These are phyloP conservation scores for Pelochelys cantorii DNA, from an alignment of 2,797 vertebrate genomes.

Conservation along the genomic window DNA sequence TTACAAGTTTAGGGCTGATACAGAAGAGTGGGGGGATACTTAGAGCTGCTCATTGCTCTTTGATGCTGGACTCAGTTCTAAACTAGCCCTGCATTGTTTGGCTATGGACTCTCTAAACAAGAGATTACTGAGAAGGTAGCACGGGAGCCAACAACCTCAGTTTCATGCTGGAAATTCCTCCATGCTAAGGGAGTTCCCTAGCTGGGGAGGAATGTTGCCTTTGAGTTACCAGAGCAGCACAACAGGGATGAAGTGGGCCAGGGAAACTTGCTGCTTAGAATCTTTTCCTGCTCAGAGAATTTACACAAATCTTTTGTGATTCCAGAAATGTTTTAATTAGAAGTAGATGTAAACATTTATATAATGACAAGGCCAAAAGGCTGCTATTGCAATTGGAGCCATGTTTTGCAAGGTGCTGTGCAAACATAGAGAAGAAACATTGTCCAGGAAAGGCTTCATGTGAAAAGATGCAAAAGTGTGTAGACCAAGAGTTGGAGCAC, in stretches of 20 bases:
- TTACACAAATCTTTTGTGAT: neutral
- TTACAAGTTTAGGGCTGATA: neutral
- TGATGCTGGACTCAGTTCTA: accelerated
- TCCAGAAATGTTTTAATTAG: neutral
- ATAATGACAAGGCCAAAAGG: neutral
- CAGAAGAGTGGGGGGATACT: conserved; percentile 1
- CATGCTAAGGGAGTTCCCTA: neutral
- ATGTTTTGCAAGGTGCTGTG: neutral
- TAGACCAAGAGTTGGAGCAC: neutral
- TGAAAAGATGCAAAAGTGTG: neutral
- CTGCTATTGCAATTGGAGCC: neutral
- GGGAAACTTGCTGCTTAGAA: neutral
- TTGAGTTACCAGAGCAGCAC: conserved; percentile 2
- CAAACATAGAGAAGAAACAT: neutral
- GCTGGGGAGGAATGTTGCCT: neutral
- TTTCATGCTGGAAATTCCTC: neutral
- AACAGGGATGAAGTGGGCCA: neutral
- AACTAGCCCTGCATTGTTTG: neutral
- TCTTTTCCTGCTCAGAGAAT: neutral
- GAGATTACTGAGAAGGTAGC: neutral
- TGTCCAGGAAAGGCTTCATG: neutral
- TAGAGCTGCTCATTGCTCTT: neutral
- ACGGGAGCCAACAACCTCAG: neutral
- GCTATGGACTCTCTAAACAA: neutral
- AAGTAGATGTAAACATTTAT: neutral